Evolutionary conservation across 64 coral and sea anemone species (phyloP).

Genomic region (Pachyseris speciosa): DNA sequence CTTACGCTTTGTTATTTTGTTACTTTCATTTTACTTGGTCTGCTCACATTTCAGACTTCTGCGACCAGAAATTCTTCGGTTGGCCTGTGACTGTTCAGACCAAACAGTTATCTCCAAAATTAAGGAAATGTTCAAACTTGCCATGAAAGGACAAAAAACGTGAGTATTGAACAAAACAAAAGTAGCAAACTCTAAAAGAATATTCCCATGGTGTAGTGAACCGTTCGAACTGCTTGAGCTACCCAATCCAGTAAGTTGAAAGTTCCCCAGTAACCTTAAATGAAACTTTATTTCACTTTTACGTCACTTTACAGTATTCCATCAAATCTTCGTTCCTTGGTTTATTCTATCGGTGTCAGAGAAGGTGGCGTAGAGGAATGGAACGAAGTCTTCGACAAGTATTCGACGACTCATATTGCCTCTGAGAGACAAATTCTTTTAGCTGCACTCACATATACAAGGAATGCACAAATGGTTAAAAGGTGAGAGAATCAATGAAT

Average conservation of each 20-base stretch:
- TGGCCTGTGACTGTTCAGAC: background rate
- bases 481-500: constrained; percentile 31
- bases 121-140: background rate
- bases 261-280: too few species aligned
- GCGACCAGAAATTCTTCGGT: background rate
- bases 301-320: constrained; percentile 30
- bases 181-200: background rate
- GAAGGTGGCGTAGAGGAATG: constrained; percentile 50
- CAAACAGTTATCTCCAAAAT: background rate
- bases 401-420: constrained; percentile 58
- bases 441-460: constrained; percentile 56
- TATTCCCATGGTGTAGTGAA: too few species aligned
- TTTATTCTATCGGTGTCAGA: constrained; percentile 49
- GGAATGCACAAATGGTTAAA: constrained; percentile 10
- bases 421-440: constrained; percentile 77
- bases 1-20: too few species aligned
- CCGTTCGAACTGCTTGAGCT: too few species aligned
- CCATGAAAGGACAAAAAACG: background rate
- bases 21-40: background rate
- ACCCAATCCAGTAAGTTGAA: too few species aligned
- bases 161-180: background rate
- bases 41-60: background rate
- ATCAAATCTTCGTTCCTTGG: constrained; percentile 49
- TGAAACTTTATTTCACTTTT: background rate
- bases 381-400: constrained; percentile 59